Conservation (phyloP, 2,797 vertebrate genomes). For the Rhinophrynus dorsalis region DNA sequence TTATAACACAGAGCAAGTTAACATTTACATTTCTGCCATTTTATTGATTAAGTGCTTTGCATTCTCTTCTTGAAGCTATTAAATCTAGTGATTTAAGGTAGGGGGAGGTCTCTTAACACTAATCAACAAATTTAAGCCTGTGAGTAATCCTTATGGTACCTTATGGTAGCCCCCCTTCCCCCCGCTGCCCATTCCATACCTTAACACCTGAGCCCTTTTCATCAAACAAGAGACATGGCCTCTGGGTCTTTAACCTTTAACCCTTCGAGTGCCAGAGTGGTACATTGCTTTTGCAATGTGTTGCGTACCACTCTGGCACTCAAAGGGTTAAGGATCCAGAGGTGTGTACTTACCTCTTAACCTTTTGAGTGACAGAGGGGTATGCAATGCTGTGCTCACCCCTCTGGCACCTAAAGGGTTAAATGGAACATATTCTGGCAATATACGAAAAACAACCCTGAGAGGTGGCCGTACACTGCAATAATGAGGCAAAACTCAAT, state of each 20-base stretch:
- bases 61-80: constrained; percentile 31
- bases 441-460: constrained; percentile 6
- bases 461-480: constrained; percentile 30
- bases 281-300: too few species aligned
- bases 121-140: constrained; percentile 35
- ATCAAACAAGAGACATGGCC: constrained; percentile 44
- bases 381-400: too few species aligned
- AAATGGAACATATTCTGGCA: constrained; percentile 12
- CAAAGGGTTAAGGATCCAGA: too few species aligned
- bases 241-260: constrained; percentile 35
- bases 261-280: too few species aligned
- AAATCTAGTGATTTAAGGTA: neutral
- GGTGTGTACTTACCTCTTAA: too few species aligned
- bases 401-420: too few species aligned
- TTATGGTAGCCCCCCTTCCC: constrained; percentile 49
- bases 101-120: constrained; percentile 35
- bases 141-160: constrained; percentile 48
- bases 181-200: constrained; percentile 22
- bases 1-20: neutral
- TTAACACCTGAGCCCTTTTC: constrained; percentile 52
- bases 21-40: constrained; percentile 13
- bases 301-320: too few species aligned
- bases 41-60: constrained; percentile 36
- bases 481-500: too few species aligned
- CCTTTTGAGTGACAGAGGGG: too few species aligned